A percentile compares a stretch with the other conserved stretches of the same genome.
phyloP scores from a whole-genome alignment of 2,113 vertebrate species.

The Catharus minimus region DNA sequence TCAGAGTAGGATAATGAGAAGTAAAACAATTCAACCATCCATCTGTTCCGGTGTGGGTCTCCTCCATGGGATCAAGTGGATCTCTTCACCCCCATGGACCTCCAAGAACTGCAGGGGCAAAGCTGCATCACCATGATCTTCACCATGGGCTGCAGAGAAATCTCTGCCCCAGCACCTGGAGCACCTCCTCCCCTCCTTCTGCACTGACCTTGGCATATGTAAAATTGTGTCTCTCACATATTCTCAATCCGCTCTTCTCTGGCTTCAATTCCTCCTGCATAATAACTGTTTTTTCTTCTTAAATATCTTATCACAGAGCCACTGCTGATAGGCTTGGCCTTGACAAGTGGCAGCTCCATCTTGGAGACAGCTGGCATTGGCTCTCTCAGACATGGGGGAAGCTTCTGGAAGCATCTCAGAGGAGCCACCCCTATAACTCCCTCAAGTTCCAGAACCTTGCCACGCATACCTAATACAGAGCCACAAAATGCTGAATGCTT shows the following conservation, averaged over 20 bases:
- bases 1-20: background rate
- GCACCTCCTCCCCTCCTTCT: background rate
- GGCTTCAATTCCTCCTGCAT: background rate
- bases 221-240: background rate
- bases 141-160: background rate
- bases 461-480: background rate
- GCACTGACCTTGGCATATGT: background rate
- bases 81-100: background rate
- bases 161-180: background rate
- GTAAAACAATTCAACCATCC: background rate
- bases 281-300: background rate
- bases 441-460: background rate
- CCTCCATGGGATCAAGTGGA: background rate
- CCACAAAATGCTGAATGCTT: background rate
- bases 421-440: background rate
- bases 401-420: background rate
- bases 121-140: background rate
- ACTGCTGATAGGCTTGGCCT: background rate
- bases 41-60: background rate
- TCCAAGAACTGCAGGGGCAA: background rate
- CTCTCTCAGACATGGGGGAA: background rate
- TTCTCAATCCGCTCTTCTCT: background rate
- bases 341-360: background rate
- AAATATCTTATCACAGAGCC: background rate
- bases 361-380: background rate